Base-by-base conservation (phyloP, 2,113 vertebrate species). In the Rhynchomys soricoides region DNA sequence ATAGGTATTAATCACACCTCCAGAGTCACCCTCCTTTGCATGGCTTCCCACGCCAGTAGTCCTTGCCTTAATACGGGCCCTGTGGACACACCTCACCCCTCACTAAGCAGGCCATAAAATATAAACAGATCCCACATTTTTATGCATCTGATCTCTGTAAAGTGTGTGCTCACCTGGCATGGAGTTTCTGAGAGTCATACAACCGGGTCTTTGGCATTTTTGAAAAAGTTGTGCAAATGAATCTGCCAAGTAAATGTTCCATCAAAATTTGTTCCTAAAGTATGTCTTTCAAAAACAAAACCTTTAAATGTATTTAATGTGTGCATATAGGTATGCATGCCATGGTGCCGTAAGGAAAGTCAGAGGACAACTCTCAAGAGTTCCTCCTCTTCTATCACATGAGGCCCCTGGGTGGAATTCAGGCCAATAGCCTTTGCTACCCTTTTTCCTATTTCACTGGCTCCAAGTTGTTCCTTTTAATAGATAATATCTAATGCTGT, bases 191-290 rank as follows among this genome's bases (percentile, higher is more conserved):
- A 79, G 31, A 64, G 4, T 52, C 29, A 62, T 21, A 59, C 73
- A 68, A 70, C 68, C 59, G 57, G 43, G 94, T 82, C 34, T 15
- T 0, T 48, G 91, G 13, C 40, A 79, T 87, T 78, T 75, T 91
- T 73, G 43, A n/a, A 62, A 94, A 77, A 94, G 37, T 71, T 74
- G 6, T 5, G 21, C 10, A 78, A 89, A 77, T 89, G 21, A 86
- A 43, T 89, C 78, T 93, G 62, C 19, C 4, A 50, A 70, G 29
- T 74, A 82, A 88, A 82, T 48, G 4, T 91, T 81, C 55, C 31
- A 71, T 5, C 29, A 48, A 68, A 82, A 57, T 77, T 82, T 73
- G 29, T 40, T 68, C 9, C 62, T 78, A 34, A 45, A 83, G 2
- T 83, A 24, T 57, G 79, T 31, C 55, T 62, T 24, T 26, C 55